Evolutionary conservation across 2,797 vertebrate genomes (phyloP), one percentile per base, ranked within the genome.

Genomic region (Tapirus indicus): DNA sequence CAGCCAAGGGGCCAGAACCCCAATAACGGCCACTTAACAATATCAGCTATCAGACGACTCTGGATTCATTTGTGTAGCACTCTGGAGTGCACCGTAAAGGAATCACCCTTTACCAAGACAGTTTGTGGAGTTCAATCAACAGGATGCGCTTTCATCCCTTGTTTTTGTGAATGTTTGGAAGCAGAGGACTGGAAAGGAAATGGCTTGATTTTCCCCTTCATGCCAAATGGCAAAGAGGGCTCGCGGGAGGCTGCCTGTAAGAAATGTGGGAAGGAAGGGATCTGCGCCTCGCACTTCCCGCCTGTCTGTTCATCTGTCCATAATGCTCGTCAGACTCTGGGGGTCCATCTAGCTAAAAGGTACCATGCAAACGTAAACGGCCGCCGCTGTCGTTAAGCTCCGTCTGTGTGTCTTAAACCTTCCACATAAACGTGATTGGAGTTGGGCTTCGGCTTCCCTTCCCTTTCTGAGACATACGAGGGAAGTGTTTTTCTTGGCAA

Each of bases 401-500:
- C 66, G 75, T 93, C 96, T 94, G 91, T 79, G 66, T 35, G 60
- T 86, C 91, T 97, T 95, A 96, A 97, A 95, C 58, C 88, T 66
- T 72, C 79, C 3, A 12, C 89, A 88, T 25, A 62, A n/a, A 82
- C 32, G 60, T 71, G 84, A 97, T 91, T 94, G 95, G 96, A 97
- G 82, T 29, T 69, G 71, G 96, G 97, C 97, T 97, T 96, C 95
- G 95, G 64, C 97, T 96, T 98, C 60, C 95, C n/a, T 96, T 97
- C 95, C 93, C 97, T 95, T 98, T 97, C 97, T 94, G 93, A 98
- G 98, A 96, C 96, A 98, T 97, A 88, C 4, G 69, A 98, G 95
- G 96, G 94, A 98, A 98, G 98, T 97, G 97, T 97, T 98, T 98
- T 95, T 98, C 98, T 97, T 97, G 97, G 97, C 96, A 97, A 97